Evolutionary conservation across 2,797 vertebrate genomes (phyloP).

Genomic region (Tangara arthus): DNA sequence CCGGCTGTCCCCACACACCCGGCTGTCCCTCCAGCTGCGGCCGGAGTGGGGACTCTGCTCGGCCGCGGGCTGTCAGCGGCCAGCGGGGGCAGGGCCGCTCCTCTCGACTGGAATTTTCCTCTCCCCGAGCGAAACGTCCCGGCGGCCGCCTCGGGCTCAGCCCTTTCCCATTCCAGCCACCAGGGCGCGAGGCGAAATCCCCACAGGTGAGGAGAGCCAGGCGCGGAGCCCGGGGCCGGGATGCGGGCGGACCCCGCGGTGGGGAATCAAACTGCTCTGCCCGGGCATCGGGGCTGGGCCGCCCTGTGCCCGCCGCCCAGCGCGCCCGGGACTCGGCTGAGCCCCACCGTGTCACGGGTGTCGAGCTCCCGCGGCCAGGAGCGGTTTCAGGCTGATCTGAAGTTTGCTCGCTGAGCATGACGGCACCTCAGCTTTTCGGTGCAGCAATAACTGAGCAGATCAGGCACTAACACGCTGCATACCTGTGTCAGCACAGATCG

Average conservation of each 20-base stretch:
- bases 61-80: neutral
- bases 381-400: fast-evolving
- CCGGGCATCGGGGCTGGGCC: fast-evolving
- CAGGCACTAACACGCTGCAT: fast-evolving
- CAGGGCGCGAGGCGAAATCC: neutral
- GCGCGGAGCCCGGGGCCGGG: neutral
- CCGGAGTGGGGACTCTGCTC: neutral
- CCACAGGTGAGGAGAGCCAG: conserved; percentile 22
- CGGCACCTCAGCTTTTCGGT: fast-evolving
- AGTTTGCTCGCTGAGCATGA: neutral
- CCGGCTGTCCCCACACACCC: neutral
- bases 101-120: conserved; percentile 50
- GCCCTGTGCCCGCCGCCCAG: neutral
- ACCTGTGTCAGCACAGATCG: neutral
- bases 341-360: neutral
- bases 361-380: fast-evolving
- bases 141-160: neutral
- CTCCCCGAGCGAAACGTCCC: neutral
- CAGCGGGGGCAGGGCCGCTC: conserved; percentile 40
- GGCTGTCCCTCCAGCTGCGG: neutral
- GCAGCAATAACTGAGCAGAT: fast-evolving
- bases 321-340: neutral
- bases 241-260: no score
- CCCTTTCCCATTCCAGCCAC: conserved; percentile 59
- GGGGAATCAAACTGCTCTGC: fast-evolving